Evolutionary conservation across 2,113 vertebrate species (phyloP), one percentile per base, ranked within the genome.

Genomic region (Recurvirostra avosetta): DNA sequence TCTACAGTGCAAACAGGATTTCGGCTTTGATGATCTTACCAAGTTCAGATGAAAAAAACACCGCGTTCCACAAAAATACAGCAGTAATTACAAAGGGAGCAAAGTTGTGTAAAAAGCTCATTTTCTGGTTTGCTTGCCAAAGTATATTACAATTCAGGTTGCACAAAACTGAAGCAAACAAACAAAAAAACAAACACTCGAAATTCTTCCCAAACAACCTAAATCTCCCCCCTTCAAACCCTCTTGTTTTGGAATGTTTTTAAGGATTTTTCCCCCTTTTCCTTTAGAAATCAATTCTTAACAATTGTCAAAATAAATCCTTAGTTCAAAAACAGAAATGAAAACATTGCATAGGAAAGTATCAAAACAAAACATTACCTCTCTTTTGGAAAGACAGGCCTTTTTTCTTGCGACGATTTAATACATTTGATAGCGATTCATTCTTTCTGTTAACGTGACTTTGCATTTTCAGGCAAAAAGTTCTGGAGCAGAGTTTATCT

Each of bases 361-460:
- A 96, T 55, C 55, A 92, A 92, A 96, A 41, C 85, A 92, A 86
- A 82, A 86, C 53, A 76, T 86, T 94, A 96, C 85, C 92, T 94
- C 85, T 94, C 70, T 73, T 84, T 85, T 68, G 77, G 74, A 78
- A 85, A 78, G 70, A 88, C 40, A 93, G 84, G 71, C 36, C 34
- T n/a, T 93, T 92, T 82, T 68, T 65, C 71, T 94, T 41, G 55
- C 53, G 86, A 66, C 2, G 1, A 56, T 59, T 92, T 71, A 86
- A 72, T 18, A 75, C 38, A 21, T 86, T 80, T 67, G 76, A 70
- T 63, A 76, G 74, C 41, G 74, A 88, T 79, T 92, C 53, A 55
- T 38, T 47, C 23, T 83, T 90, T 88, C 79, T 86, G 67, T 73
- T 92, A 75, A 83, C 0, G 6, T 74, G 88, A 92, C 82, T 92